These are phyloP conservation scores for Cheilosia scutellata DNA, from an alignment of 2,888 invertebrate genomes.

Conservation along the genomic window DNA sequence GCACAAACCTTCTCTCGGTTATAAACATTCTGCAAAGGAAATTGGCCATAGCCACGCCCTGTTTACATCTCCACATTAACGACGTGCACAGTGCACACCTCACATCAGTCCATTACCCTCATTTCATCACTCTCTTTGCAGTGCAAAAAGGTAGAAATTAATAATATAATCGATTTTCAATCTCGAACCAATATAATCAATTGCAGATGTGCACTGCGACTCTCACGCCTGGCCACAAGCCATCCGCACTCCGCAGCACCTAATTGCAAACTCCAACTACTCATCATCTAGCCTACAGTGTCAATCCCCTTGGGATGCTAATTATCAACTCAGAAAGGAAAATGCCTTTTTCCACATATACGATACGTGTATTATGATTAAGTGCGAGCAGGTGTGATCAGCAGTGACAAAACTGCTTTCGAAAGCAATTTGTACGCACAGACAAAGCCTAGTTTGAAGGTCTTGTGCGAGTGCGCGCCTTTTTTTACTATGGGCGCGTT, in stretches of 20 bases:
- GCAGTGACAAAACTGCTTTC: conserved; percentile 75
- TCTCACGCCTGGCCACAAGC: conserved; percentile 64
- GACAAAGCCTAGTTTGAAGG: conserved; percentile 45
- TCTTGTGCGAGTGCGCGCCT: not conserved
- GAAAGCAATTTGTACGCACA: conserved; percentile 64
- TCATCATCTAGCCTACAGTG: conserved; percentile 53
- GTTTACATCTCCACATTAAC: not conserved
- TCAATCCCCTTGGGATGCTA: conserved; percentile 59
- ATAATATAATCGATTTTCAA: conserved; percentile 59
- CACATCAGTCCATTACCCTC: not conserved
- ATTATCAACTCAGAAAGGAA: conserved; percentile 67
- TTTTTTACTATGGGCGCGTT: conserved; percentile 14
- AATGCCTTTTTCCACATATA: conserved; percentile 31
- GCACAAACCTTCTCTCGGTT: no score
- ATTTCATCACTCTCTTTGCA: conserved; percentile 41
- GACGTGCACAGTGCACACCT: not conserved
- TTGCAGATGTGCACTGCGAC: conserved; percentile 50
- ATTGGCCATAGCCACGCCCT: not conserved
- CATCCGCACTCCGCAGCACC: conserved; percentile 4
- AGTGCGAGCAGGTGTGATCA: conserved; percentile 75
- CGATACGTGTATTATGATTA: conserved; percentile 45
- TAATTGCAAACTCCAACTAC: conserved; percentile 66
- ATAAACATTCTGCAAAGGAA: no score
- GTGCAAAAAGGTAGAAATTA: conserved; percentile 30
- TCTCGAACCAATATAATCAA: conserved; percentile 24